Evolutionary conservation across 2,888 invertebrate species (phyloP).

Genomic region (Troilus luridus): DNA sequence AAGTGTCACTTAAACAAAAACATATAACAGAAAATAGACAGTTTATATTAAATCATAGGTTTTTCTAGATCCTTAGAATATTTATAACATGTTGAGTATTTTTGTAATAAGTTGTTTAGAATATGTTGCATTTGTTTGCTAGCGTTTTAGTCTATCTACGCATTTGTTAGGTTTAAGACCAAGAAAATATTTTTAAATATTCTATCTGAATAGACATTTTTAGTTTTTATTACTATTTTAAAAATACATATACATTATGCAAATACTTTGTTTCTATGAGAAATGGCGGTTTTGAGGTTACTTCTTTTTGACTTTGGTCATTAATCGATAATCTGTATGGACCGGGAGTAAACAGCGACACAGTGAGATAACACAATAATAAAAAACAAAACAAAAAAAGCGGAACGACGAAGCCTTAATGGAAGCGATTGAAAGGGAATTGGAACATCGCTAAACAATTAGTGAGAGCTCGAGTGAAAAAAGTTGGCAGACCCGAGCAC

Average conservation of each 20-base stretch:
- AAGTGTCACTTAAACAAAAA: too few species aligned
- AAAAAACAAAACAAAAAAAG: constrained; percentile 38
- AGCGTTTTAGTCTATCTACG: too few species aligned
- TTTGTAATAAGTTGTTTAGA: too few species aligned
- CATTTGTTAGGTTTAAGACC: too few species aligned
- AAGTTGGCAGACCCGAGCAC: neutral
- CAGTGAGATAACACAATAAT: neutral
- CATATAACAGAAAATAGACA: too few species aligned
- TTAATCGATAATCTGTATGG: neutral
- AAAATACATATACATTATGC: neutral
- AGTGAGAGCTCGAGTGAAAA: neutral
- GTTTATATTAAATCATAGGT: too few species aligned
- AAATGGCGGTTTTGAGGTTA: neutral
- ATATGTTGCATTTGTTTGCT: too few species aligned
- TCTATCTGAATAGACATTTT: too few species aligned
- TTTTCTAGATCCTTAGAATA: too few species aligned
- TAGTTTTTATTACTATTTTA: too few species aligned
- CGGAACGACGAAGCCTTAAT: constrained; percentile 11
- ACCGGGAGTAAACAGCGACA: neutral
- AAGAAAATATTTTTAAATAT: too few species aligned
- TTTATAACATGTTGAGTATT: too few species aligned
- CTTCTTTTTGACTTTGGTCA: neutral
- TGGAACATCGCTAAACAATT: constrained; percentile 55
- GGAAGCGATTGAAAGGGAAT: constrained; percentile 51
- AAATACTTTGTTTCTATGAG: neutral